phyloP scores from a whole-genome alignment of 2,797 vertebrate species.

The Molossus molossus region DNA sequence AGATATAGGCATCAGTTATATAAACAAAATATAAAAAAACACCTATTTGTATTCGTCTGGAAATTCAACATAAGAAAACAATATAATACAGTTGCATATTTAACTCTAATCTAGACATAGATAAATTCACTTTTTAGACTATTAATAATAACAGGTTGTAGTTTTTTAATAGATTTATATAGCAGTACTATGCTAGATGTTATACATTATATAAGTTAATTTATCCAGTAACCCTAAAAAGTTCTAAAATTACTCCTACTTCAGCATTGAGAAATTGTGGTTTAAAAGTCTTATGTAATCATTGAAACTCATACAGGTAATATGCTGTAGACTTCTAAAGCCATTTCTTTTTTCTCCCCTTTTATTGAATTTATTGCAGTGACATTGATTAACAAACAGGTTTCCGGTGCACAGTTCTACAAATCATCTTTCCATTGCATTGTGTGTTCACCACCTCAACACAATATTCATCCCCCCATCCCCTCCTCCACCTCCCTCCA shows the following conservation, averaged over 20 bases:
- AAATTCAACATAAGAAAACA: neutral
- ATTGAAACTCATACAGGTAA: neutral
- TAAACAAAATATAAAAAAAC: neutral
- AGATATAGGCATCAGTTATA: neutral
- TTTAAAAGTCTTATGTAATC: conserved; percentile 36
- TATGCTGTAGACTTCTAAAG: neutral
- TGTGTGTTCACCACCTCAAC: neutral
- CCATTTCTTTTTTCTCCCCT: neutral
- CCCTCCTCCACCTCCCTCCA: neutral
- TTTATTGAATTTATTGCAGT: neutral
- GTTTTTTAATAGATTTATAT: conserved; percentile 8
- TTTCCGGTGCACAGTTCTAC: neutral
- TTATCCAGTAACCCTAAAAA: neutral
- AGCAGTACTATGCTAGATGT: neutral
- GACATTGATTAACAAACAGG: neutral
- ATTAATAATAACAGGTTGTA: neutral
- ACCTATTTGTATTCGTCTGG: neutral
- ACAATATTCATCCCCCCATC: neutral
- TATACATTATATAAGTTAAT: conserved; percentile 18
- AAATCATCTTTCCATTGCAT: neutral
- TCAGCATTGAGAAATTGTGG: conserved; percentile 7
- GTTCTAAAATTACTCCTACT: neutral
- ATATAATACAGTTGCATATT: neutral
- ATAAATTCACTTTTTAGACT: conserved; percentile 4
- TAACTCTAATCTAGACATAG: neutral